Base-by-base conservation (phyloP, 2,797 vertebrate species). In the Myotis myotis region DNA sequence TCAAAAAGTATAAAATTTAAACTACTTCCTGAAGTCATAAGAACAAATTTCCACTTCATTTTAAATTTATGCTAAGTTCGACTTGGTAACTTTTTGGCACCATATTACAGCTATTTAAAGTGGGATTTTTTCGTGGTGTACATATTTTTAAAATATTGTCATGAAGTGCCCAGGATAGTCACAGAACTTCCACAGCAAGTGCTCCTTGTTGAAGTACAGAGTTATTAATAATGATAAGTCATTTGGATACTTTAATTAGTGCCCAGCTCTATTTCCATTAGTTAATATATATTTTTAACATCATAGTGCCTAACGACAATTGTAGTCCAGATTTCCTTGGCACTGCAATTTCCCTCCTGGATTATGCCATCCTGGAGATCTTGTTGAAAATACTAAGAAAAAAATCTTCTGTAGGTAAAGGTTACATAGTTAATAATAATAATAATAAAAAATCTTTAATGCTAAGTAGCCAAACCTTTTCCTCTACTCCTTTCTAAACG, bases 211-310 rank as follows among this genome's bases (percentile, higher is more conserved):
- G 89, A 96, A 97, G 91, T 95, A 83, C 95, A 93, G 74, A 93
- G 96, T 97, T 97, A 97, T 97, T 97, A 97, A 97, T 97, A 97
- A 96, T 96, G 94, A 85, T 92, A 97, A 97, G 96, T 96, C 96
- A 96, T 96, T 97, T 97, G 93, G 93, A 95, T 95, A 95, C 96
- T 97, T 96, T 96, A 97, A 97, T 97, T 97, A 96, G 95, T 96
- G 74, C 60, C 89, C 87, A 90, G 87, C 36, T 83, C 81, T 97
- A 96, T 97, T 96, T 96, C 94, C 95, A 97, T 97, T 97, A 96
- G 96, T 96, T 96, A 96, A 93, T 94, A 90, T 87, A 74, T 96
- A 97, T 96, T 96, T 97, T 97, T 97, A 97, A 96, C 95, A 96
- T 86, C 92, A 66, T 75, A 64, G 84, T 72, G 28, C 81, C 76